These are phyloP conservation scores for Arizona elegans DNA, from an alignment of 2,113 vertebrate genomes.

Conservation along the genomic window DNA sequence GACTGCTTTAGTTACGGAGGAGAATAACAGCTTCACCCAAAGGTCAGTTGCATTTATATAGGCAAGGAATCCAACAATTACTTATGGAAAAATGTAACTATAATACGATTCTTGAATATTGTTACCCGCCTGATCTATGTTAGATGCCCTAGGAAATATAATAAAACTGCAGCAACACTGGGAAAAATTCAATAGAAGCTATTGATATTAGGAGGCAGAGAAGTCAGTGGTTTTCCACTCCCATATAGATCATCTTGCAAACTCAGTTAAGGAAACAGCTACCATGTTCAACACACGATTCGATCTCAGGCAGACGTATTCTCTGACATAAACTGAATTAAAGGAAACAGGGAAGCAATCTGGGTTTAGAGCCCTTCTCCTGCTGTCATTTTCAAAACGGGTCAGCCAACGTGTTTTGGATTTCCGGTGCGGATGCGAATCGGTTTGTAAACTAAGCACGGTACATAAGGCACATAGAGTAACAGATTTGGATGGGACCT, in stretches of 20 bases:
- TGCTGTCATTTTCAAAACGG: neutral
- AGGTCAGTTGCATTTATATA: constrained; percentile 44
- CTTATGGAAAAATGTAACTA: constrained; percentile 45
- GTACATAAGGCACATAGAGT: neutral
- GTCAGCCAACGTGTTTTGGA: neutral
- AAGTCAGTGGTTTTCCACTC: constrained; percentile 39
- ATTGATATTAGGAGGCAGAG: constrained; percentile 46
- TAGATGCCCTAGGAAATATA: constrained; percentile 46
- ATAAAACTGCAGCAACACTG: constrained; percentile 26
- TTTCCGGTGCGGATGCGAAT: neutral
- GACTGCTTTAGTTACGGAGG: constrained; percentile 57
- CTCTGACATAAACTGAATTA: constrained; percentile 39
- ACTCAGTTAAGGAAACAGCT: constrained; percentile 40
- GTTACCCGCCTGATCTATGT: constrained; percentile 38
- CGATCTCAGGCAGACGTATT: neutral
- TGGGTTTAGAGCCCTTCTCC: neutral
- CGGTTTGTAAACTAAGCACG: neutral
- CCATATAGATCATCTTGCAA: constrained; percentile 35
- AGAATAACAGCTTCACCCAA: constrained; percentile 50
- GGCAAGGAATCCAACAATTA: constrained; percentile 32
- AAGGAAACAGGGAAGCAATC: constrained; percentile 35
- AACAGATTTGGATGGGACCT: neutral
- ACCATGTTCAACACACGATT: neutral
- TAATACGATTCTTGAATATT: constrained; percentile 52
- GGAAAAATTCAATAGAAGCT: constrained; percentile 36